Base-by-base conservation (phyloP, 2,888 invertebrate genomes). In the Galerucella calmariensis region DNA sequence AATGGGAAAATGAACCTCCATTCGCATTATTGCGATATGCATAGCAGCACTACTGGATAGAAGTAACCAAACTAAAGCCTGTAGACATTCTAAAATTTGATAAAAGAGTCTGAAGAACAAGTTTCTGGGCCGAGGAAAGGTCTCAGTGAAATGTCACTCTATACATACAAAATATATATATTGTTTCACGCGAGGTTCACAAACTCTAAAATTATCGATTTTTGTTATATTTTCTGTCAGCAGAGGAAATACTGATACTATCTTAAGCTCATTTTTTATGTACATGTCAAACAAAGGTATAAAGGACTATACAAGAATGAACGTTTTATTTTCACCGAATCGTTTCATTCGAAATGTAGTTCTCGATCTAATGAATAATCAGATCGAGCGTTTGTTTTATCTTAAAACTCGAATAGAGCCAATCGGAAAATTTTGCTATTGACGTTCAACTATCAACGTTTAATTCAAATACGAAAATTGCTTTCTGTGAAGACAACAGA, bases 391-490 rank as follows among this genome's bases (percentile, higher is more conserved):
- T 62, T 63, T 70, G 62, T 62, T 70, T 70, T 16, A 63, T 63
- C 63, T 63, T 41, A 51, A 53, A 70, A 53, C 41, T 70, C 44
- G 70, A 63, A 41, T 63, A 20, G 63, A 70, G 27, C 48, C 35
- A 53, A 56, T 70, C 70, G 63, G 48, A 35, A 48, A 63, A 63
- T 48, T 63, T 70, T 53, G 53, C 70, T 56, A 63, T 70, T 70
- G 70, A 70, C 53, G 70, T 70, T 70, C 53, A 70, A 61, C 63
- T 70, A 68, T 20, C 24, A 20, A 68, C 20, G 68, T 68, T 68
- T 44, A 58, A 16, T 68, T 41, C 24, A 35, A 68, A 68, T 27
- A 68, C 41, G 67, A 56, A 67, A 35, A 48, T 67, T 51, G 51
- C 51, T n/a, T 67, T 48, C n/a, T 41, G 51, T 1, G n/a, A 35